Evolutionary conservation across 2,113 vertebrate species (phyloP), one percentile per base, ranked within the genome.

Genomic region (Grantiella picta): DNA sequence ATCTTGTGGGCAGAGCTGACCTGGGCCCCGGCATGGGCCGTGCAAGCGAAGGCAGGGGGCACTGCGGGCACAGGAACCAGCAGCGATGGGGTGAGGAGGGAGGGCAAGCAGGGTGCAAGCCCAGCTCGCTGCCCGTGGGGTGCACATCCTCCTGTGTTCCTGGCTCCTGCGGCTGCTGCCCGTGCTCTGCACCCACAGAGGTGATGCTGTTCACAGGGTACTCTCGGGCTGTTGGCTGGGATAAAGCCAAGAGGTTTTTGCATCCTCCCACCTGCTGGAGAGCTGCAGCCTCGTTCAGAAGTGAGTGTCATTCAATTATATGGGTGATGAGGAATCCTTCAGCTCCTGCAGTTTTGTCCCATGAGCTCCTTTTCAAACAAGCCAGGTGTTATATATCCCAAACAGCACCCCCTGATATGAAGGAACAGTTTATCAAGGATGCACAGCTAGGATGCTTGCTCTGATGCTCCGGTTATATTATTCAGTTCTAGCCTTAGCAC

Each of bases 201-300:
- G 8, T 0, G 2, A 12, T 35, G 45, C 36, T 65, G 38, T 29
- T 70, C 60, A 60, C 57, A n/a, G 23, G 5, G 21, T 24, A 11
- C 27, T 25, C 57, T n/a, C 0, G 0, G 15, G 7, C 47, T 59
- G 29, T 2, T 49, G 31, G 8, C 47, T 2, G 1, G 35, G 61
- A 31, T n/a, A 85, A 80, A 85, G 36, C 50, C 50, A 21, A 31
- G 33, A 60, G 50, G 8, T 12, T 86, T 76, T 65, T 2, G 3
- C 17, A 47, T 33, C n/a, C 25, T 33, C 17, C 11, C 2, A 0
- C 31, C 31, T 44, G 20, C 29, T 47, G 60, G 70, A 68, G 35
- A 54, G 8, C 53, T 57, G 27, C 52, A 82, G 52, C 52, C 24
- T 79, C 0, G 0, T 61, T 68, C 36, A 44, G 12, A 50, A 47